Evolutionary conservation across 1,140 invertebrate species (phyloP).

Genomic region (Bombus turneri): DNA sequence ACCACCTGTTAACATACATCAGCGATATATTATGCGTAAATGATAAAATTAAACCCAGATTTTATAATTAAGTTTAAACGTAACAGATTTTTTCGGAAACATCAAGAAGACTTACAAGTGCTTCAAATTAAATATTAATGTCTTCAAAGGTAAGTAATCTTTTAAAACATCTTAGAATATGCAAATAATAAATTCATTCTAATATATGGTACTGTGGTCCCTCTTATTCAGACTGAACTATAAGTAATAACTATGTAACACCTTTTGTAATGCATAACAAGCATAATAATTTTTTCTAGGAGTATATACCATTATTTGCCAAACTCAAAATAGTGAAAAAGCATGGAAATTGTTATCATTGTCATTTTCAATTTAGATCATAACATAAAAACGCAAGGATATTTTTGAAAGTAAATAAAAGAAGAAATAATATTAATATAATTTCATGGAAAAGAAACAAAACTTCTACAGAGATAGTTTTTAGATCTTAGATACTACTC

Average conservation of each 20-base stretch:
- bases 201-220: conserved; percentile 67
- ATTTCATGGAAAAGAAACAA: conserved; percentile 2
- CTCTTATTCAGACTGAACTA: conserved; percentile 66
- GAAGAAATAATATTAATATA: background rate
- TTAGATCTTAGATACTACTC: conserved; percentile 21
- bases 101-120: conserved; percentile 12
- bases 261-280: conserved; percentile 28
- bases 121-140: background rate
- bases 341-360: background rate
- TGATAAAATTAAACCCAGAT: background rate
- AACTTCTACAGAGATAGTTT: conserved; percentile 13
- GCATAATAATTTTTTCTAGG: conserved; percentile 15
- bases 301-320: conserved; percentile 19
- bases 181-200: conserved; percentile 57
- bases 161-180: conserved; percentile 32
- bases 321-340: background rate
- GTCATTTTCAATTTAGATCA: conserved; percentile 5
- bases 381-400: background rate
- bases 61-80: background rate
- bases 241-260: conserved; percentile 50
- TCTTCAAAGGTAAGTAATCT: conserved; percentile 41
- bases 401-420: conserved; percentile 20
- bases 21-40: conserved; percentile 7
- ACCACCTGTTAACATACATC: conserved; percentile 4
- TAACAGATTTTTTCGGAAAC: background rate